A percentile compares a stretch with the other conserved stretches of the same genome.
phyloP scores from a whole-genome alignment of 2,113 vertebrate species.

The Mionectes macconnelli region DNA sequence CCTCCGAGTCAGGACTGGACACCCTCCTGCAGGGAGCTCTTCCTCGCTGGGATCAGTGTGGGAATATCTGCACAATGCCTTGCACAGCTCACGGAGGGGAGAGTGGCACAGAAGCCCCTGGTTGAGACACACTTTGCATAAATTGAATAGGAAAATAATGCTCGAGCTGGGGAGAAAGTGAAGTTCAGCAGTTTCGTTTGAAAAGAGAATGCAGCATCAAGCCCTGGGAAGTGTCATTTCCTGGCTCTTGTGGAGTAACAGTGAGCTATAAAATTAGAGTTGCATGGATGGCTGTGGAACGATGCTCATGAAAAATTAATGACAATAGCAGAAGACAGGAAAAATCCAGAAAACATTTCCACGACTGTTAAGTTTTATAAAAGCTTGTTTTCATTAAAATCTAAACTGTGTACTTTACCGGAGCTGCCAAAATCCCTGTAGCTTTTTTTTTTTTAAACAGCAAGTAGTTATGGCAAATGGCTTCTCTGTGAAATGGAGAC shows the following conservation, averaged over 20 bases:
- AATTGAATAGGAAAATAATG: background rate
- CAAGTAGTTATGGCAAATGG: background rate
- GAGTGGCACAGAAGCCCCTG: background rate
- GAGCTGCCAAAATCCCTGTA: conserved; percentile 27
- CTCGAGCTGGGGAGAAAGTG: background rate
- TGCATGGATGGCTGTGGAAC: conserved; percentile 19
- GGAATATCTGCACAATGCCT: background rate
- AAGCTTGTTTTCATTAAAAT: conserved; percentile 47
- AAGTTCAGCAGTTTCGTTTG: conserved; percentile 12
- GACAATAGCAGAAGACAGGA: conserved; percentile 22
- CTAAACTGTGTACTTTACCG: background rate
- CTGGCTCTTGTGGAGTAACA: conserved; percentile 28
- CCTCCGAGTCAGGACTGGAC: background rate
- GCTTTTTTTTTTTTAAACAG: background rate
- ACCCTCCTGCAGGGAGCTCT: background rate
- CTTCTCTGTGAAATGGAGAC: background rate
- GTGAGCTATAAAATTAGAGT: conserved; percentile 15
- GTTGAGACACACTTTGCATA: background rate
- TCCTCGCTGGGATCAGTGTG: background rate
- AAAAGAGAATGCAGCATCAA: conserved; percentile 1
- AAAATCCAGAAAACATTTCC: conserved; percentile 38
- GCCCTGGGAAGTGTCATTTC: conserved; percentile 49
- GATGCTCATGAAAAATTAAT: conserved; percentile 42
- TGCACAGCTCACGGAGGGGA: background rate
- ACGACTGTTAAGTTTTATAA: background rate